Base-by-base conservation (phyloP, 2,888 invertebrate genomes). In the Cephus pygmeus region DNA sequence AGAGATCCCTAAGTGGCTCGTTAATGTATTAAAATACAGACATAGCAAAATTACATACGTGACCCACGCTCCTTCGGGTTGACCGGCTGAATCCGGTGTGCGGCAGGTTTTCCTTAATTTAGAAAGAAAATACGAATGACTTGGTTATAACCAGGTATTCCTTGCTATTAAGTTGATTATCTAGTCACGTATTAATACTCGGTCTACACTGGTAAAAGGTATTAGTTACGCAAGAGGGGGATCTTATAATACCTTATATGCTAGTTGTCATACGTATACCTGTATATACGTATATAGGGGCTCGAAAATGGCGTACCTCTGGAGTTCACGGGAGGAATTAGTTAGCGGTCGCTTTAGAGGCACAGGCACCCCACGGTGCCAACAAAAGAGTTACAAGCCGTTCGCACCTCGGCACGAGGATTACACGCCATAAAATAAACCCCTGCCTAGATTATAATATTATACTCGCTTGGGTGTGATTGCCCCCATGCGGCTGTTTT, bases 341-440 rank as follows among this genome's bases (percentile, higher is more conserved):
- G 88, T 87, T 87, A 88, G 89, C 88, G 87, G 88, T 86, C 86
- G 88, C 87, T 88, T 87, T 87, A 83, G 86, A 81, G 85, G 83
- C 83, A 80, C 80, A 85, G 88, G 85, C 89, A 85, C 89, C 90
- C 89, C 88, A 88, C 84, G 84, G 90, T 83, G 90, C 87, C 85
- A 87, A 87, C 90, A 88, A 89, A 90, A 90, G 90, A 89, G 89
- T 90, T 90, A 89, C 88, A 87, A 86, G 87, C 85, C 88, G 87
- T 90, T 90, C 90, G 89, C 90, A 90, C 90, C 90, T 90, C 89
- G 88, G 88, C 88, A 87, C 86, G 87, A 85, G 87, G 88, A 89
- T 90, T 90, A 89, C 88, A 89, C 86, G 87, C 88, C 88, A 89
- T 89, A 89, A 90, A 90, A 87, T 88, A 90, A 90, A 88, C 85